Evolutionary conservation across 2,113 vertebrate genomes (phyloP), one percentile per base, ranked within the genome.

Genomic region (Oreochromis niloticus): DNA sequence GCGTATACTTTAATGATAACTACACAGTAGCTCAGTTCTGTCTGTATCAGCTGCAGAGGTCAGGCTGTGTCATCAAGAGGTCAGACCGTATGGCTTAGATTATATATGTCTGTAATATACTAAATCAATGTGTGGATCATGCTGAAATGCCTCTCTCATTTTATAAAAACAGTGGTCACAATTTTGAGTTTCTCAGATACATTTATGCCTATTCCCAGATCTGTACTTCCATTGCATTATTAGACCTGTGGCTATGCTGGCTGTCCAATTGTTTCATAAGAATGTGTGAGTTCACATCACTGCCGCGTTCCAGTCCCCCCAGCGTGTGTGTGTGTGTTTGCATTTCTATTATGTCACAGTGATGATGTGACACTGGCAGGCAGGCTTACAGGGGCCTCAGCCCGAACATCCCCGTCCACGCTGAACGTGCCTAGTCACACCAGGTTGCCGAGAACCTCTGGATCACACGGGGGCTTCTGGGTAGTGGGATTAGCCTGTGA

Each of bases 401-500:
- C 81, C 83, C 68, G 5, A 80, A 54, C 55, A 61, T 71, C 41
- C 32, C 43, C 55, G 24, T 86, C 89, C 79, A 79, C 48, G 55
- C 81, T 86, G 87, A 92, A 92, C 61, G 78, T 94, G 91, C 89
- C 86, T 87, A 92, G 92, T 94, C 90, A 93, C 89, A 93, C 71
- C 41, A 59, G 43, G 46, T 88, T 91, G 88, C 87, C 5, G 82
- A 84, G 93, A 94, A 92, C 89, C 90, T 84, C 89, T 94, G 91
- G 86, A 89, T 90, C 89, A 86, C 84, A 79, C 9, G n/a, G 32
- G 36, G 90, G 90, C 87, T 95, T 91, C 63, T 92, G 93, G 90
- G 82, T 85, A 83, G 89, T 14, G 63, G 95, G 94, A 96, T 96
- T 96, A 96, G 57, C 86, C 85, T 78, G 61, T 95, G 94, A 95